phyloP scores from a whole-genome alignment of 2,888 invertebrate species.

The Cheilosia scutellata region DNA sequence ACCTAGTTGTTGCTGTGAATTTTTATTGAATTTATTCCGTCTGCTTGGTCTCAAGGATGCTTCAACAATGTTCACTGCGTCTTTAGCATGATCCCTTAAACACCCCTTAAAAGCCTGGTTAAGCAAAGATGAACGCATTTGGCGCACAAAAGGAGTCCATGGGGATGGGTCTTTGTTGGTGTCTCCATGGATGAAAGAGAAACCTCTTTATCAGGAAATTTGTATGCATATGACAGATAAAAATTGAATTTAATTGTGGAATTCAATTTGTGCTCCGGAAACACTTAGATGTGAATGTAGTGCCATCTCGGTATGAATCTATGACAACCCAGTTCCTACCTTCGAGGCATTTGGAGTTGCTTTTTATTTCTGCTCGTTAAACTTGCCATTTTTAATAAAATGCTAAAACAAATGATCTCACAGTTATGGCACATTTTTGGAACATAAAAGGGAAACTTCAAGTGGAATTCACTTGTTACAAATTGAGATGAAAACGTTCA shows the following conservation, averaged over 20 bases:
- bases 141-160: neutral
- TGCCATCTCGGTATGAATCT: neutral
- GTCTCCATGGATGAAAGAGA: neutral
- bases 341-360: no score
- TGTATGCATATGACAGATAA: slow-evolving; percentile 54
- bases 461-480: no score
- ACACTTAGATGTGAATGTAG: neutral
- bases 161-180: neutral
- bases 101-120: neutral
- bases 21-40: slow-evolving; percentile 2
- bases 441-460: no score
- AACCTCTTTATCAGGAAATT: slow-evolving; percentile 24
- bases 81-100: neutral
- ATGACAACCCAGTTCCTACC: neutral
- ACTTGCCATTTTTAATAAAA: no score
- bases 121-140: neutral
- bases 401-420: no score
- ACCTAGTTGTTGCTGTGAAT: neutral
- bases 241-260: slow-evolving; percentile 43
- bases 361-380: no score
- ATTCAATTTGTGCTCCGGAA: slow-evolving; percentile 34
- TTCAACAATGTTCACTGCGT: neutral
- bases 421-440: no score
- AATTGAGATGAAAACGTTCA: no score
- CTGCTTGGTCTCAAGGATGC: neutral